Base-by-base conservation (phyloP, 2,797 vertebrate species). In the Malacoraja senta region DNA sequence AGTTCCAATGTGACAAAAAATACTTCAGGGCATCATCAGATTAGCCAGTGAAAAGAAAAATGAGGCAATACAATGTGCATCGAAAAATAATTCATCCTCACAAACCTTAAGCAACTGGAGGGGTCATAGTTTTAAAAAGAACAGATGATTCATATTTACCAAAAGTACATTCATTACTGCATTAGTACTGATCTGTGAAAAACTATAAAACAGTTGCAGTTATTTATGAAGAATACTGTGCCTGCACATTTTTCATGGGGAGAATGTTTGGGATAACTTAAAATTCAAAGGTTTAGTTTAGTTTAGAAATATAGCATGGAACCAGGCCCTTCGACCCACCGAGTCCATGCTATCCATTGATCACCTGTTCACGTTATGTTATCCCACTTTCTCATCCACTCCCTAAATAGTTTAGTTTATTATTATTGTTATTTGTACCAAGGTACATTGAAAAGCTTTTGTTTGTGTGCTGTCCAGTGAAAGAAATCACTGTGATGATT, bases 1-100 rank as follows among this genome's bases (percentile, higher is more conserved):
- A 84, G 53, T 61, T 84, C 81, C 53, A 61, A 3, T 84, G 53
- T 84, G 81, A 84, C 81, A 83, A 61, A 83, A 83, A 83, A 58
- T 53, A 83, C 81, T 83, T 53, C 10, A 53, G 24, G 81, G 44
- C 81, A 83, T 29, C 19, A 8, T 53, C 81, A 84, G 53, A 84
- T 84, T 84, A 84, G 53, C 53, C 26, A 61, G 53, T 9, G 81
- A 58, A n/a, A 84, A 84, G 81, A 61, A 84, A 61, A n/a, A 61
- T 26, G 26, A 84, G 26, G 10, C 24, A 61, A 84, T 13, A 61
- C 53, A 84, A 84, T 61, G 81, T 13, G 81, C 24, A n/a, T 84
- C 13, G 81, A 61, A 84, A 84, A n/a, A 12, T 61, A 84, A 84
- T 84, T 26, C 26, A n/a, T 29, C 77, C 9, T 78, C 10, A 35